These are phyloP conservation scores for Ibycter americanus DNA, from an alignment of 2,797 vertebrate genomes.

Conservation along the genomic window DNA sequence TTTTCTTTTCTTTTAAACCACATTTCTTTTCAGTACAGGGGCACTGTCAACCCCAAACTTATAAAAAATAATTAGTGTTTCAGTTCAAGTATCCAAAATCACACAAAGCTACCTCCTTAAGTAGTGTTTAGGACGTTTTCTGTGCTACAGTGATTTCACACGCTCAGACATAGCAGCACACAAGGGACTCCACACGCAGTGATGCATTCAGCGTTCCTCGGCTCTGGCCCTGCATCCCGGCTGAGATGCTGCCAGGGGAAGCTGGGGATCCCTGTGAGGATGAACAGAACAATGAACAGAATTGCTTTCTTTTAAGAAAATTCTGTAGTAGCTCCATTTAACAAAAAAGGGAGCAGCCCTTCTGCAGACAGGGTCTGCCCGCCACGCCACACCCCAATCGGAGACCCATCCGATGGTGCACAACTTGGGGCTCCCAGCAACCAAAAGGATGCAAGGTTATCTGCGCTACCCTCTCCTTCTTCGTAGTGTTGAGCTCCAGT, in stretches of 20 bases:
- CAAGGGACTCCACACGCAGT: background rate
- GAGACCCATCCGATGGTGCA: accelerated
- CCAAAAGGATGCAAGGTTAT: background rate
- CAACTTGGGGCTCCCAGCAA: background rate
- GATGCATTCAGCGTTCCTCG: background rate
- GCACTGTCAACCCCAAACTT: background rate
- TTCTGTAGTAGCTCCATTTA: accelerated
- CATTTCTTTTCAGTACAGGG: background rate
- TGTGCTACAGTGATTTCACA: background rate
- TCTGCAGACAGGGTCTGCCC: background rate
- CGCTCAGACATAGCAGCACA: background rate
- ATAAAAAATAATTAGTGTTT: background rate
- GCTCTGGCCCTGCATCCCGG: background rate
- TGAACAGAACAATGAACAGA: background rate
- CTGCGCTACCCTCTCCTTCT: background rate
- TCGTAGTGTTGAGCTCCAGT: background rate
- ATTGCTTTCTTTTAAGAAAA: background rate
- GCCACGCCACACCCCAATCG: accelerated
- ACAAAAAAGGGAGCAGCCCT: background rate
- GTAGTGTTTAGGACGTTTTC: background rate
- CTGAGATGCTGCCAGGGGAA: background rate
- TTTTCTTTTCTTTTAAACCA: background rate
- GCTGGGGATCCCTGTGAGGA: background rate
- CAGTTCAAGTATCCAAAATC: background rate
- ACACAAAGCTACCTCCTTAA: background rate